Evolutionary conservation across 2,888 invertebrate genomes (phyloP).

Genomic region (Orchesella flavescens): DNA sequence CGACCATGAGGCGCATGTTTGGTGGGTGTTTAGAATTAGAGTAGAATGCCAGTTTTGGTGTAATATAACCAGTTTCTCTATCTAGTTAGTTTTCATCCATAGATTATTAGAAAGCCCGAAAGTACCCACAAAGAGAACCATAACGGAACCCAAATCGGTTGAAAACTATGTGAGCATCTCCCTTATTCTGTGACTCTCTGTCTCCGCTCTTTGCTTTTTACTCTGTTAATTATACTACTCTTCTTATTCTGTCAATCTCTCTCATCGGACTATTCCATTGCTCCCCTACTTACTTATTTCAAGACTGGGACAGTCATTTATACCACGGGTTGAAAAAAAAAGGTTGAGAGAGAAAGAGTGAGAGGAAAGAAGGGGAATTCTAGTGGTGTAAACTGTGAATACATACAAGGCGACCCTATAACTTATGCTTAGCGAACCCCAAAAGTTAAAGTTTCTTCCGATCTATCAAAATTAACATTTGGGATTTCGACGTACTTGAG

Average conservation of each 20-base stretch:
- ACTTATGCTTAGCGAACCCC: conserved; percentile 72
- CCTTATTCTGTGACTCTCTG: conserved; percentile 44
- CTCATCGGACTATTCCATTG: conserved; percentile 57
- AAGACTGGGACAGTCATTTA: conserved; percentile 65
- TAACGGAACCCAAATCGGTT: conserved; percentile 63
- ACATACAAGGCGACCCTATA: conserved; percentile 71
- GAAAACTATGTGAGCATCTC: conserved; percentile 61
- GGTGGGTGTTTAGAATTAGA: too few species aligned
- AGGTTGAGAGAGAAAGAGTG: conserved; percentile 49
- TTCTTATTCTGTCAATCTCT: conserved; percentile 61
- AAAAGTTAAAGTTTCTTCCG: conserved; percentile 72
- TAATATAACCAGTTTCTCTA: conserved; percentile 40
- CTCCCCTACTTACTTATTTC: conserved; percentile 60
- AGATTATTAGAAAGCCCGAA: conserved; percentile 64
- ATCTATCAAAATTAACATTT: too few species aligned
- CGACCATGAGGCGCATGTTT: too few species aligned
- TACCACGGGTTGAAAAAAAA: conserved; percentile 54
- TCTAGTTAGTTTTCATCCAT: conserved; percentile 53
- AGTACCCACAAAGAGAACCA: conserved; percentile 58
- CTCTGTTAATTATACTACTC: conserved; percentile 62
- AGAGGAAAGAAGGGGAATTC: conserved; percentile 38
- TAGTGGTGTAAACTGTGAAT: conserved; percentile 56
- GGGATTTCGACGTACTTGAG: too few species aligned
- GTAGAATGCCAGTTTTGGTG: conserved; percentile 50
- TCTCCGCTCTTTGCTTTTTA: conserved; percentile 47